Conservation (phyloP, 1,140 invertebrate genomes). For the Propsilocerus akamusi region DNA sequence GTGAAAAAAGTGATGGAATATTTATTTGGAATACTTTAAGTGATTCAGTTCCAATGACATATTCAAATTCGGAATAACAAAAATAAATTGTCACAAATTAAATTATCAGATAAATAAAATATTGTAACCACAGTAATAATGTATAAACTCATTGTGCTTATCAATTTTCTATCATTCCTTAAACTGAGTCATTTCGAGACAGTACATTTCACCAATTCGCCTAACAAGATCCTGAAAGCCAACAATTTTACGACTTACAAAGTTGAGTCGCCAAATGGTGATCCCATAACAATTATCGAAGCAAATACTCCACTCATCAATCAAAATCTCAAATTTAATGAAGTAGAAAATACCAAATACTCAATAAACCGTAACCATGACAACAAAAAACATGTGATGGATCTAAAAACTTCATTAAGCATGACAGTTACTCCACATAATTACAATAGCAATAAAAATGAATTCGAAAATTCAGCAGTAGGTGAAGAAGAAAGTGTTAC, state of each 20-base stretch:
- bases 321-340: neutral
- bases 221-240: neutral
- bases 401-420: neutral
- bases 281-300: neutral
- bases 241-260: neutral
- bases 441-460: neutral
- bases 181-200: neutral
- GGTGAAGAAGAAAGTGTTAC: conserved; percentile 1
- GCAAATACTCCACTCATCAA: neutral
- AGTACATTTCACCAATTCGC: neutral
- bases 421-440: neutral
- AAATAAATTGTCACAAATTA: too few relatives aligned
- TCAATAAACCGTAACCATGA: neutral
- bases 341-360: neutral
- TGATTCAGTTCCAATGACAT: too few relatives aligned
- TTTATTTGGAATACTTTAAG: too few relatives aligned
- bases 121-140: too few relatives aligned
- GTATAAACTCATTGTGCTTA: neutral
- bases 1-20: too few relatives aligned
- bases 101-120: too few relatives aligned
- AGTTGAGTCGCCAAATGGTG: neutral
- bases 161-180: neutral
- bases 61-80: too few relatives aligned
- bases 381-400: neutral
- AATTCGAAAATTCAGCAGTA: neutral